phyloP scores from a whole-genome alignment of 2,113 vertebrate genomes.

The Gambusia affinis region DNA sequence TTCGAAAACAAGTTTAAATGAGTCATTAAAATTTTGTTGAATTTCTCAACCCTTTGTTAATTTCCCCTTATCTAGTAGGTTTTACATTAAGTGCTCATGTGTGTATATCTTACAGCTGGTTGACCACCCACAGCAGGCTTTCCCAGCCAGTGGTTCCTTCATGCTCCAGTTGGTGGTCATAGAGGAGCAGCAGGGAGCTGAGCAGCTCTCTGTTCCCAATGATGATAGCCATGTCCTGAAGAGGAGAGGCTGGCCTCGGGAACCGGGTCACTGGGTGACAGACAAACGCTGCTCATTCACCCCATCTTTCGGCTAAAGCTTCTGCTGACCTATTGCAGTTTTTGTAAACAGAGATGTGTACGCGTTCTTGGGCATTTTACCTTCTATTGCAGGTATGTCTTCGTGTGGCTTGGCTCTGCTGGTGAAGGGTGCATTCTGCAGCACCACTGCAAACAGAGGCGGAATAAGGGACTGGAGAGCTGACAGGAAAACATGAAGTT shows the following conservation, averaged over 20 bases:
- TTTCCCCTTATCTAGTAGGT: neutral
- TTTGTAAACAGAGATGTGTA: neutral
- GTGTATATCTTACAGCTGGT: constrained; percentile 89
- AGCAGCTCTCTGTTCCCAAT: constrained; percentile 93
- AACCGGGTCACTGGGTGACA: constrained; percentile 89
- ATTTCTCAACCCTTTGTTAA: neutral
- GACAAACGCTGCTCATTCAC: neutral
- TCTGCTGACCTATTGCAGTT: neutral
- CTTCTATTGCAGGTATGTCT: constrained; percentile 92
- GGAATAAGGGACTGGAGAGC: constrained; percentile 96
- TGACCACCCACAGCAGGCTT: constrained; percentile 96
- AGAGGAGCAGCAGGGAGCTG: constrained; percentile 88
- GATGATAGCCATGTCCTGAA: constrained; percentile 93
- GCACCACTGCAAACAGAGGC: constrained; percentile 91
- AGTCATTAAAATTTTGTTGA: neutral
- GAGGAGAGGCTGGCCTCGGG: constrained; percentile 90
- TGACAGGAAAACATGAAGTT: constrained; percentile 93
- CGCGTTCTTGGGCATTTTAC: constrained; percentile 64
- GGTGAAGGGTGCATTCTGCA: constrained; percentile 95
- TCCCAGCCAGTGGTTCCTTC: constrained; percentile 98
- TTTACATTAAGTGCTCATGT: constrained; percentile 19
- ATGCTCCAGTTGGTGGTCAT: constrained; percentile 93
- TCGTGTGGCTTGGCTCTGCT: constrained; percentile 90
- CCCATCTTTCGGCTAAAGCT: neutral
- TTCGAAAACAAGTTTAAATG: neutral